phyloP scores from a whole-genome alignment of 2,888 invertebrate genomes.

The Thelaira solivaga region DNA sequence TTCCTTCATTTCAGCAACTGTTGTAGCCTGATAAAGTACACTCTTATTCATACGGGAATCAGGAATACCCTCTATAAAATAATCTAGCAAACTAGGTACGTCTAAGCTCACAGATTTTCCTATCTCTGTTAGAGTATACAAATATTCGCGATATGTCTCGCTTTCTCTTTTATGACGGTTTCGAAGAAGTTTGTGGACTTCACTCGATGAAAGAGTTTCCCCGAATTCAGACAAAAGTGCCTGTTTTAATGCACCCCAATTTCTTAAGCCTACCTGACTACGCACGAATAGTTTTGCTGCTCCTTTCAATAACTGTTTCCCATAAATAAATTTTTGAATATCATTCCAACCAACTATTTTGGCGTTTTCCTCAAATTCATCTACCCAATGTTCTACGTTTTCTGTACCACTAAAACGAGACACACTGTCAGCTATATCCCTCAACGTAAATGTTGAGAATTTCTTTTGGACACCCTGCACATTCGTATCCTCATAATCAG shows the following conservation, averaged over 20 bases:
- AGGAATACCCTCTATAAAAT: slow-evolving; percentile 51
- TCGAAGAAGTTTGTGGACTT: slow-evolving; percentile 36
- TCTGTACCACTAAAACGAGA: slow-evolving; percentile 38
- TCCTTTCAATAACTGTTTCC: slow-evolving; percentile 11
- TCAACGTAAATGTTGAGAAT: slow-evolving; percentile 31
- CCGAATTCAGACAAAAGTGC: neutral
- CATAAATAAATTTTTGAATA: slow-evolving; percentile 15
- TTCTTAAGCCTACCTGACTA: neutral
- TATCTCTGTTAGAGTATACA: slow-evolving; percentile 48
- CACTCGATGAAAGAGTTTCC: slow-evolving; percentile 9
- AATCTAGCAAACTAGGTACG: slow-evolving; percentile 49
- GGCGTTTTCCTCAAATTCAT: neutral
- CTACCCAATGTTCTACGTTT: slow-evolving; percentile 17
- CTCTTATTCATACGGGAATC: slow-evolving; percentile 42
- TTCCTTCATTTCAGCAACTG: no score
- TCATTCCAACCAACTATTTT: neutral
- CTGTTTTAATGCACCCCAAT: neutral
- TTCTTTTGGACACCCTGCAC: neutral
- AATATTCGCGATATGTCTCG: slow-evolving; percentile 40
- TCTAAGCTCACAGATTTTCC: slow-evolving; percentile 33
- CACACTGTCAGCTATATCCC: slow-evolving; percentile 41
- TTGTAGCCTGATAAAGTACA: slow-evolving; percentile 33
- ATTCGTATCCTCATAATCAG: neutral
- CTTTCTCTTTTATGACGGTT: slow-evolving; percentile 31
- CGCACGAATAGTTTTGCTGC: neutral